Evolutionary conservation across 2,113 vertebrate species (phyloP).

Genomic region (Ictidomys tridecemlineatus): DNA sequence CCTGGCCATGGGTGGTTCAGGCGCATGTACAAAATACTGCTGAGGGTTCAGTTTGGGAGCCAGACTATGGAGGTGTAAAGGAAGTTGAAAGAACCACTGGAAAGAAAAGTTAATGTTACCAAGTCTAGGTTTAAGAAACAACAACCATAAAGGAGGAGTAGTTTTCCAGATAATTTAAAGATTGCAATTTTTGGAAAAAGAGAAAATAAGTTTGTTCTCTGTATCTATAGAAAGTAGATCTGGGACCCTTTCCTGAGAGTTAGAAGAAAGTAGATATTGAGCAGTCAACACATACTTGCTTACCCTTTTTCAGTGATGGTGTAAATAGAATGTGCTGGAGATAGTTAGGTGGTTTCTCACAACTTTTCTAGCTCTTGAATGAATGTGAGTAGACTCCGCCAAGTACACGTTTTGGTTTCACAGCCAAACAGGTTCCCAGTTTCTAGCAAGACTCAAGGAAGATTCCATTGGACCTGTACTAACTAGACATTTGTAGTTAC

Average conservation of each 20-base stretch:
- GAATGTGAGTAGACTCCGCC: not conserved
- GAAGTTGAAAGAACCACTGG: not conserved
- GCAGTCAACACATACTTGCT: not conserved
- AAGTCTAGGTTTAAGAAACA: not conserved
- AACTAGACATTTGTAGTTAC: not conserved
- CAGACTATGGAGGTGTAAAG: not conserved
- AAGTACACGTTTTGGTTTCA: not conserved
- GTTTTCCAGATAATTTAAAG: conserved; percentile 32
- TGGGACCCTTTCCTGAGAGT: not conserved
- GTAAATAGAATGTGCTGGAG: not conserved
- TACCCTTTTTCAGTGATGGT: not conserved
- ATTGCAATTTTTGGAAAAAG: not conserved
- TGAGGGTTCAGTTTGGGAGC: not conserved
- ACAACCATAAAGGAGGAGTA: not conserved
- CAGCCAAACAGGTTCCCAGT: not conserved
- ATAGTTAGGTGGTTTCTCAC: not conserved
- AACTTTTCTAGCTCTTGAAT: not conserved
- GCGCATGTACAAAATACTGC: not conserved
- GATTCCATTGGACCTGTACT: not conserved
- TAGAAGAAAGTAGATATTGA: not conserved
- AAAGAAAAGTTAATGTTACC: not conserved
- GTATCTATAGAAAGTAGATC: not conserved
- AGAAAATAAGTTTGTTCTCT: not conserved
- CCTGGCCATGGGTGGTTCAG: not conserved
- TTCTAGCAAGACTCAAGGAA: not conserved